Percentiles rank a stretch among this genome's conserved stretches.
These are phyloP conservation scores for Poecile atricapillus DNA, from an alignment of 2,113 vertebrate species.

Conservation along the genomic window DNA sequence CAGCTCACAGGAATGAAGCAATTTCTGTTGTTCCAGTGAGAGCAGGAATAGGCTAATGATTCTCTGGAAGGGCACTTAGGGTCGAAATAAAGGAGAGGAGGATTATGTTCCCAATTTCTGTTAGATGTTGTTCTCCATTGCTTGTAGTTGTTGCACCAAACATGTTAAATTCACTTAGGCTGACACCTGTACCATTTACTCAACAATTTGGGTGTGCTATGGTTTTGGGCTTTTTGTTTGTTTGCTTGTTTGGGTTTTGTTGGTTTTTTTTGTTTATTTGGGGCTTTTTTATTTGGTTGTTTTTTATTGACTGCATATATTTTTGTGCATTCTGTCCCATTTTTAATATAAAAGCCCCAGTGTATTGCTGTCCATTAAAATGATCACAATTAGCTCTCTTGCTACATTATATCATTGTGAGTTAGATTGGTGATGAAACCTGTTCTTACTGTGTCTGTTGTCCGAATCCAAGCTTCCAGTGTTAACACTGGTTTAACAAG, in stretches of 20 bases:
- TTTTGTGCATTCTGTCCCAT: not conserved
- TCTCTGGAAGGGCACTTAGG: not conserved
- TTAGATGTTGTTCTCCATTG: not conserved
- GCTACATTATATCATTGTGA: not conserved
- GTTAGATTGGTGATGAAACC: not conserved
- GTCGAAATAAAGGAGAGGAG: not conserved
- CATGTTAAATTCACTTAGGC: not conserved
- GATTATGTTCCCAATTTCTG: not conserved
- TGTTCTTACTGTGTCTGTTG: not conserved
- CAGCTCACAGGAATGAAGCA: not conserved
- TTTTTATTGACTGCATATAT: not conserved
- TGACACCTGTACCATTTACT: not conserved
- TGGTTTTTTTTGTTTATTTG: not conserved
- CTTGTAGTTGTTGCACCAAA: not conserved
- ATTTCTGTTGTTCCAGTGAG: not conserved
- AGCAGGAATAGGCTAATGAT: not conserved
- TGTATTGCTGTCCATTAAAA: not conserved
- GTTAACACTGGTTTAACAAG: constrained; percentile 31
- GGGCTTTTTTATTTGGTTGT: too few species aligned
- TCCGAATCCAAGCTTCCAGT: constrained; percentile 7
- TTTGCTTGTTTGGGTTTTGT: too few species aligned
- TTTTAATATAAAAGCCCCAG: not conserved
- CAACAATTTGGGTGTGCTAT: not conserved
- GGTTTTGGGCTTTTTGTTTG: too few species aligned
- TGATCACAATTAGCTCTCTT: not conserved